Percentiles rank a stretch among this genome's conserved stretches.
Evolutionary conservation across 2,113 vertebrate genomes (phyloP).

Genomic region (Cyanoderma ruficeps): DNA sequence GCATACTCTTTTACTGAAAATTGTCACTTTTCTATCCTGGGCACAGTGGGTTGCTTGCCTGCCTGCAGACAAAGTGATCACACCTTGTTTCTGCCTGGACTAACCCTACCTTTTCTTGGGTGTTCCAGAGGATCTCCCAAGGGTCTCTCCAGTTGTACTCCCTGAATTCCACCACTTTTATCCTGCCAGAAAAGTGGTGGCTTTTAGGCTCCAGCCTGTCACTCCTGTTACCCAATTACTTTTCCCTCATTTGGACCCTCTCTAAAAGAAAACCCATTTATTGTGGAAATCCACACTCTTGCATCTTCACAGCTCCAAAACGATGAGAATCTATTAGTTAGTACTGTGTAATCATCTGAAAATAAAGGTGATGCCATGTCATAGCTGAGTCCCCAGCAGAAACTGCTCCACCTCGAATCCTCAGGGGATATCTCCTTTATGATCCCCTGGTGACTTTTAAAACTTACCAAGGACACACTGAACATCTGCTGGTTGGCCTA

Average conservation of each 20-base stretch:
- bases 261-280: neutral
- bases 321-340: fast-evolving
- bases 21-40: neutral
- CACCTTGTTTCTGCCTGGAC: neutral
- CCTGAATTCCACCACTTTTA: neutral
- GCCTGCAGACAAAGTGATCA: neutral
- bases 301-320: neutral
- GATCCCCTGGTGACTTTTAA: neutral
- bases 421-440: neutral
- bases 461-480: neutral
- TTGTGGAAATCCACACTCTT: neutral
- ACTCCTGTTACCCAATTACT: neutral
- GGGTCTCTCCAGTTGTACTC: neutral
- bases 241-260: neutral
- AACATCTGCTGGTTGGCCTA: neutral
- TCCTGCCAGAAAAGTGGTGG: neutral
- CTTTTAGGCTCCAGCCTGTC: neutral
- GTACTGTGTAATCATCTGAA: neutral
- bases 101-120: neutral
- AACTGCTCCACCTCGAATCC: neutral
- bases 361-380: neutral
- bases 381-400: neutral
- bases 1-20: neutral
- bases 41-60: neutral
- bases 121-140: neutral